These are phyloP conservation scores for Aradus depressus DNA, from an alignment of 2,888 invertebrate genomes.

Conservation along the genomic window DNA sequence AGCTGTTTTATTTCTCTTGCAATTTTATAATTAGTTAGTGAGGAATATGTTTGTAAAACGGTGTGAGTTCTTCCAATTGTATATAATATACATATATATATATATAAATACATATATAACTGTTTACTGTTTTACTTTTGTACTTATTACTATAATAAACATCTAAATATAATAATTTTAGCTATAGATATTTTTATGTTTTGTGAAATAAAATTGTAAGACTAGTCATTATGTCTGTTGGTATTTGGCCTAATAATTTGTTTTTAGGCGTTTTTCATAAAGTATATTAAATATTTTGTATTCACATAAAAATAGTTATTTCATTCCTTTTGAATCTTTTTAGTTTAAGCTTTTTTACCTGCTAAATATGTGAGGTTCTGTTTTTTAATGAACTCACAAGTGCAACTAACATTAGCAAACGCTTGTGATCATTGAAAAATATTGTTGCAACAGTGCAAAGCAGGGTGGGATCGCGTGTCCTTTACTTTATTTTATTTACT, in stretches of 20 bases:
- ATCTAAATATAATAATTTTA: conserved; percentile 17
- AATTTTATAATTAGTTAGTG: too few species aligned
- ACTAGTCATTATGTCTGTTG: conserved; percentile 26
- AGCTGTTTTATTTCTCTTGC: too few species aligned
- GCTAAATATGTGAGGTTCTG: too few species aligned
- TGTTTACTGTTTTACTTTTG: conserved; percentile 17
- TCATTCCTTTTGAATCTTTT: background rate
- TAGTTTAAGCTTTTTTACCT: too few species aligned
- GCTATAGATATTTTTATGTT: conserved; percentile 2
- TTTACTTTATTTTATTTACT: too few species aligned
- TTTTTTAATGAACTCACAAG: too few species aligned
- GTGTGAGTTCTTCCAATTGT: conserved; percentile 22
- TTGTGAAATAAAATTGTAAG: conserved; percentile 8
- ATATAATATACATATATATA: conserved; percentile 16
- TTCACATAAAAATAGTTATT: conserved; percentile 2
- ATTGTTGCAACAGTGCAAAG: too few species aligned
- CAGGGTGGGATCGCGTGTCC: too few species aligned
- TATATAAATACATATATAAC: conserved; percentile 9
- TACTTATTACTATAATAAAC: conserved; percentile 6
- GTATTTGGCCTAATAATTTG: conserved; percentile 23
- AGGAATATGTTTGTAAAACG: too few species aligned
- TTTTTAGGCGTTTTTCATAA: conserved; percentile 23
- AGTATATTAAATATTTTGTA: conserved; percentile 24
- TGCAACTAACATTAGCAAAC: too few species aligned
- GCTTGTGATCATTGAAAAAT: too few species aligned